Conservation (phyloP, 2,113 vertebrate species). For the Coptodon bakossiorum region DNA sequence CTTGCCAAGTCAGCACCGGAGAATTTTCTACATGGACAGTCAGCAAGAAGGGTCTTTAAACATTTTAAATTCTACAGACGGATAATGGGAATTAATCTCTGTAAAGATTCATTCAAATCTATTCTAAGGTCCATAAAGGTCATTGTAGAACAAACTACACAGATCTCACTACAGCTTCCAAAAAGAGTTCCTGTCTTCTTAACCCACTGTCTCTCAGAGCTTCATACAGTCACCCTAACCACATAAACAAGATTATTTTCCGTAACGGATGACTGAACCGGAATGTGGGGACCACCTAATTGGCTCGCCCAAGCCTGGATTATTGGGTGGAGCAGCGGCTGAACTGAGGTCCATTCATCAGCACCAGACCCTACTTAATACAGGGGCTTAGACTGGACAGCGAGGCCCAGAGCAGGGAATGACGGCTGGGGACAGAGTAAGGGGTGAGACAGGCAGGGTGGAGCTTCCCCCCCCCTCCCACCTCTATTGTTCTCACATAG, state of each 20-base stretch:
- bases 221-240: not conserved
- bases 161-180: not conserved
- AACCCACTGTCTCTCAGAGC: not conserved
- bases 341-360: conserved; percentile 65
- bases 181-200: not conserved
- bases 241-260: conserved; percentile 4
- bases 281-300: conserved; percentile 71
- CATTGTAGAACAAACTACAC: not conserved
- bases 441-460: conserved; percentile 22
- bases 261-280: conserved; percentile 60
- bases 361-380: conserved; percentile 69
- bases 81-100: not conserved
- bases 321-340: conserved; percentile 55
- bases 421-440: conserved; percentile 19
- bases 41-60: not conserved
- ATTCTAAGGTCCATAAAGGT: not conserved
- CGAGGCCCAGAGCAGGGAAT: conserved; percentile 37
- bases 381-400: conserved; percentile 59
- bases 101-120: not conserved
- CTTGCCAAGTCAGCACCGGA: conserved; percentile 57
- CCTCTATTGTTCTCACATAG: conserved; percentile 46
- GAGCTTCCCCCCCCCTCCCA: not conserved
- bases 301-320: conserved; percentile 58
- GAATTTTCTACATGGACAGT: conserved; percentile 2
- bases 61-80: not conserved